A percentile compares a stretch with the other conserved stretches of the same genome.
These are phyloP conservation scores for Podiceps cristatus DNA, from an alignment of 2,113 vertebrate species.

Conservation along the genomic window DNA sequence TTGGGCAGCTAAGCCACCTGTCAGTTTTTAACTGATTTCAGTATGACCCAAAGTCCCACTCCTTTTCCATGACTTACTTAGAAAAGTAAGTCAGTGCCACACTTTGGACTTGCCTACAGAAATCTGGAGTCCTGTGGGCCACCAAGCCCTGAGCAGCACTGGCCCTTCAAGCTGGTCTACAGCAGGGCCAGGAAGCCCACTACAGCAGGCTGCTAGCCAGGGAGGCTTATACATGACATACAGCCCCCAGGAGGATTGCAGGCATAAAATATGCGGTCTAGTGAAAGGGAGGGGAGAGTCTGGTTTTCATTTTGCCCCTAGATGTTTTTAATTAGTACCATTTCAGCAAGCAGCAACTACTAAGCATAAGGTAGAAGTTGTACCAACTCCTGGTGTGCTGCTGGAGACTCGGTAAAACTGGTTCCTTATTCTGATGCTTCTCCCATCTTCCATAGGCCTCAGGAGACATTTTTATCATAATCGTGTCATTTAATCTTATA, in stretches of 20 bases:
- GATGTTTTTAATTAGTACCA: background rate
- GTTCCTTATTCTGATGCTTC: background rate
- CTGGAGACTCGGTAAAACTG: background rate
- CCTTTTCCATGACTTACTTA: background rate
- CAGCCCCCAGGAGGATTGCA: background rate
- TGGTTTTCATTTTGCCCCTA: background rate
- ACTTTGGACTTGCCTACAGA: background rate
- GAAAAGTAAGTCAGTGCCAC: background rate
- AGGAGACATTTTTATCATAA: background rate
- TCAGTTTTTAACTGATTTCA: background rate
- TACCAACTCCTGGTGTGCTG: rapidly evolving
- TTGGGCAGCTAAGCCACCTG: background rate
- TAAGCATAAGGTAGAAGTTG: background rate
- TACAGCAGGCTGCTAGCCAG: background rate
- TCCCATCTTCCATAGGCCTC: background rate
- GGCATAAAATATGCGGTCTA: background rate
- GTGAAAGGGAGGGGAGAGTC: background rate
- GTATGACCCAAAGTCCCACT: rapidly evolving
- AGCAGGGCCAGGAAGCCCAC: background rate
- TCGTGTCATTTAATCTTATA: background rate
- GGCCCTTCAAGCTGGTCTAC: background rate
- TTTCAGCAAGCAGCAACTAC: background rate
- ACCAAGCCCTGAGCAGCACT: rapidly evolving
- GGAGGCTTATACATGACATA: background rate
- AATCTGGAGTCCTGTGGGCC: rapidly evolving